Percentiles rank a stretch among this genome's conserved stretches.
Conservation (phyloP, 2,797 vertebrate genomes). For the Calcarius lapponicus region DNA sequence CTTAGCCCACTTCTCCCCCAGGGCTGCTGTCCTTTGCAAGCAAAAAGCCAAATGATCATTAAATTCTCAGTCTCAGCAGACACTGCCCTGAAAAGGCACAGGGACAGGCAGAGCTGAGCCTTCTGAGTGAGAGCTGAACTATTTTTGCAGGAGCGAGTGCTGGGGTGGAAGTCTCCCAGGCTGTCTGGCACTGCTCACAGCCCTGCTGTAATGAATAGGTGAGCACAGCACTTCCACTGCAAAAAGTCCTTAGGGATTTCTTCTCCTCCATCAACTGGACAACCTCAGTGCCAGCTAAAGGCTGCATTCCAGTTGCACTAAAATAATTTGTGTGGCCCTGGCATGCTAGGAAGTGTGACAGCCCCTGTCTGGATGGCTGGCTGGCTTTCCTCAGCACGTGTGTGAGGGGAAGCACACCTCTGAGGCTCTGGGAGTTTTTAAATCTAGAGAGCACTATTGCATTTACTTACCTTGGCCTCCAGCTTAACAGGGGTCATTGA, state of each 20-base stretch:
- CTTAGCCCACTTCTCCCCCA: not conserved
- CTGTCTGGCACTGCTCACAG: not conserved
- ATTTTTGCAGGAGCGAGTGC: not conserved
- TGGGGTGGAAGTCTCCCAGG: not conserved
- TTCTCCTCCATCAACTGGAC: not conserved
- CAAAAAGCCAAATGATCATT: not conserved
- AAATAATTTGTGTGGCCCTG: not conserved
- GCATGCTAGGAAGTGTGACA: not conserved
- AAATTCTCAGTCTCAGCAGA: not conserved
- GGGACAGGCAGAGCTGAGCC: not conserved
- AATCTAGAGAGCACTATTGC: slow-evolving; percentile 3
- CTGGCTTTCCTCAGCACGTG: not conserved
- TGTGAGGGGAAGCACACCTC: not conserved
- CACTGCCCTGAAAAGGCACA: not conserved
- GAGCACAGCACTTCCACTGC: not conserved
- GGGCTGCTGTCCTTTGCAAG: not conserved
- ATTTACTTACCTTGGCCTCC: slow-evolving; percentile 31
- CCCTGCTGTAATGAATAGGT: not conserved
- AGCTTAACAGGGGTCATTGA: slow-evolving; percentile 32
- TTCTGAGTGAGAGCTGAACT: not conserved
- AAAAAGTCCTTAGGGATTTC: not conserved
- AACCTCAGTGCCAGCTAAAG: not conserved
- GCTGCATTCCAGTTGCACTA: not conserved
- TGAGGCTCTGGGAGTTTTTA: slow-evolving; percentile 16
- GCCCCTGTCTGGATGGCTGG: not conserved